A percentile compares a stretch with the other conserved stretches of the same genome.
phyloP scores from a whole-genome alignment of 2,888 invertebrate species.

The Malacosoma neustria region DNA sequence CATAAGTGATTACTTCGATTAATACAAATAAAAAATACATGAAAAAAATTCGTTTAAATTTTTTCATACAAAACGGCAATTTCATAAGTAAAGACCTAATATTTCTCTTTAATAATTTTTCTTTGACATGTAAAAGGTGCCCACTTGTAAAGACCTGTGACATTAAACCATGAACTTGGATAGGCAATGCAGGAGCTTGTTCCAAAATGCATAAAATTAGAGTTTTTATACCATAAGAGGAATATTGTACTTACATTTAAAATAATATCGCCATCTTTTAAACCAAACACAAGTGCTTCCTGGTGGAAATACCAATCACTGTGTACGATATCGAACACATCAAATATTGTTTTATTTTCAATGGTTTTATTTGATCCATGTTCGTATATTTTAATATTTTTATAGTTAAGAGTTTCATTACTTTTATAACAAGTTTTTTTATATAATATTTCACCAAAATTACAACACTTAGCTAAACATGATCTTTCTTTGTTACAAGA shows the following conservation, averaged over 20 bases:
- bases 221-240: background rate
- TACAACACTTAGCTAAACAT: background rate
- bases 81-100: too few relatives aligned
- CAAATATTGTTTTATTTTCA: background rate
- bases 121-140: too few relatives aligned
- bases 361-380: background rate
- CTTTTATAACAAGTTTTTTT: background rate
- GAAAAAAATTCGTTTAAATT: too few relatives aligned
- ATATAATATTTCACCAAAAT: background rate
- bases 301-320: background rate
- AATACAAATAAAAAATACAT: too few relatives aligned
- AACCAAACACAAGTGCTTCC: background rate
- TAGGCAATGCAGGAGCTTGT: too few relatives aligned
- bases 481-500: background rate
- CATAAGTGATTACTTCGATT: too few relatives aligned
- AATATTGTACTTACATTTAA: background rate
- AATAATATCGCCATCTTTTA: background rate
- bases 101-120: too few relatives aligned
- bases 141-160: too few relatives aligned
- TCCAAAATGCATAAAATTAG: too few relatives aligned
- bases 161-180: too few relatives aligned
- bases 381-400: background rate
- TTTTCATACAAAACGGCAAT: too few relatives aligned
- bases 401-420: background rate
- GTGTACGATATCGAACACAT: background rate